Evolutionary conservation across 2,113 vertebrate genomes (phyloP).

Genomic region (Cyprinodon brontotheroides): DNA sequence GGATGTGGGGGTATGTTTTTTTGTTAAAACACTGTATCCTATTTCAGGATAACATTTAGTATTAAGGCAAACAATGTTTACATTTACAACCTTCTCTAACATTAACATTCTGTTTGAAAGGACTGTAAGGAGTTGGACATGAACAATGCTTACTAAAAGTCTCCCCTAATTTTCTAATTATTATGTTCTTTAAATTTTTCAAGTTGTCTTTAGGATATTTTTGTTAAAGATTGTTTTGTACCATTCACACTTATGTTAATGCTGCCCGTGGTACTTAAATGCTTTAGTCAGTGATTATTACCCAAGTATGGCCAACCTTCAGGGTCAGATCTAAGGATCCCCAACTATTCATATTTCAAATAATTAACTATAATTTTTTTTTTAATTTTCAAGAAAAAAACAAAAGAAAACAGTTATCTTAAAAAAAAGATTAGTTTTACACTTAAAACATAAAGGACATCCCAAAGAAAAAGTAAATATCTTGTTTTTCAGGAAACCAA

Average conservation of each 20-base stretch:
- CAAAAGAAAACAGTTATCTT: too few species aligned
- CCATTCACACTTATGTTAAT: neutral
- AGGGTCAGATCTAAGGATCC: neutral
- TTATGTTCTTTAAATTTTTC: neutral
- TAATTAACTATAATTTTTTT: neutral
- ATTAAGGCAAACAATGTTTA: too few species aligned
- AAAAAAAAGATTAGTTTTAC: too few species aligned
- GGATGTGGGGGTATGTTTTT: too few species aligned
- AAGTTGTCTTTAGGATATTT: neutral
- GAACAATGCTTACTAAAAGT: too few species aligned
- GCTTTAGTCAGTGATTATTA: neutral
- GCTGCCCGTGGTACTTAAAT: neutral
- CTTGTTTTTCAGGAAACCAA: neutral
- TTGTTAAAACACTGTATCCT: too few species aligned
- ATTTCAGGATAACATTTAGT: too few species aligned
- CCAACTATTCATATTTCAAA: neutral
- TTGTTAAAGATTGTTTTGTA: neutral
- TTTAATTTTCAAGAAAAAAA: too few species aligned
- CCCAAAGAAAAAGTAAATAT: neutral
- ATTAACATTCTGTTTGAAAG: too few species aligned
- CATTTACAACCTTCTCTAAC: too few species aligned
- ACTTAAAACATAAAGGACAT: neutral
- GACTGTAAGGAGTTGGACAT: neutral
- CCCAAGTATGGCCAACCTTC: neutral
- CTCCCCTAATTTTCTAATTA: neutral